These are phyloP conservation scores for Ceriagrion tenellum DNA, from an alignment of 2,888 invertebrate genomes.

Conservation along the genomic window DNA sequence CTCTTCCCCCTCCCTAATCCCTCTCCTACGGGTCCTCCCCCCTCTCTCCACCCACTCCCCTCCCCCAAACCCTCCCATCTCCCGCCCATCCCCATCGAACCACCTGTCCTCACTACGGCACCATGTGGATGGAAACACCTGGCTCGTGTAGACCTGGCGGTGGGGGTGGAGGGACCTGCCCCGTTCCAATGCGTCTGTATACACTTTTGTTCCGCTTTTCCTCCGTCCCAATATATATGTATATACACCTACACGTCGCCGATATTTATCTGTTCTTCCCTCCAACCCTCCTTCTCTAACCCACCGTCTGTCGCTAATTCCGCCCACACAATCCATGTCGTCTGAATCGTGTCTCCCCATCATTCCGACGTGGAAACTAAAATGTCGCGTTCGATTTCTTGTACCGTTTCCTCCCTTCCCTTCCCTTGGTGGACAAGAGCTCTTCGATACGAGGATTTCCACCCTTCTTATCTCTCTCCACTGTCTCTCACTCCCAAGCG, in stretches of 20 bases:
- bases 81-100: not conserved
- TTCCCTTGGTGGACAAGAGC: too few relatives aligned
- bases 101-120: slow-evolving; percentile 55
- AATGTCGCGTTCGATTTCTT: not conserved
- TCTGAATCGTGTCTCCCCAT: not conserved
- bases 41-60: not conserved
- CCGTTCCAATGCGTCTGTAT: too few relatives aligned
- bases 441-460: too few relatives aligned
- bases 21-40: not conserved
- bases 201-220: too few relatives aligned
- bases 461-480: too few relatives aligned
- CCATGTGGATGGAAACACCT: not conserved
- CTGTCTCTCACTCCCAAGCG: too few relatives aligned
- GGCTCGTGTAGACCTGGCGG: not conserved
- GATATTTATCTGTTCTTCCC: not conserved
- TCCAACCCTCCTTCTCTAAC: not conserved
- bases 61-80: not conserved
- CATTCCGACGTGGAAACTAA: not conserved
- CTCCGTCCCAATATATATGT: not conserved
- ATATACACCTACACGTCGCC: not conserved
- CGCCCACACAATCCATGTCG: not conserved
- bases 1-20: not conserved
- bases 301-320: not conserved
- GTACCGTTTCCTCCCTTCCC: not conserved
- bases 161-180: too few relatives aligned